phyloP scores from a whole-genome alignment of 2,888 invertebrate genomes.

The Entomobrya proxima region DNA sequence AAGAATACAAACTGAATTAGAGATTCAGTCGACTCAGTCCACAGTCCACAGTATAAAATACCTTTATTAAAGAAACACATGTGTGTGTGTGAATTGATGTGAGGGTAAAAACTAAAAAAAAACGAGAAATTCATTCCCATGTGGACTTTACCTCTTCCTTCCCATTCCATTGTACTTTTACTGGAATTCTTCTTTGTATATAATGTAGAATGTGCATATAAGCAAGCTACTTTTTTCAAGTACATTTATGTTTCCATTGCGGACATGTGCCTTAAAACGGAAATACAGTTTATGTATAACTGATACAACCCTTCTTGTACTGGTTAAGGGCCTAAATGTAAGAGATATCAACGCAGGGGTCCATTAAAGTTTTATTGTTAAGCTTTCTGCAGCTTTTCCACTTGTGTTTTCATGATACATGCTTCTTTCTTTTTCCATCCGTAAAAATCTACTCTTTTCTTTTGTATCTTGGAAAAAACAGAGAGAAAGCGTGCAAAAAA shows the following conservation, averaged over 20 bases:
- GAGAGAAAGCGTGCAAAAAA: not conserved
- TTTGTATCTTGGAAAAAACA: not conserved
- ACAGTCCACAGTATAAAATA: not conserved
- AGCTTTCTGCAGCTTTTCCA: conserved; percentile 52
- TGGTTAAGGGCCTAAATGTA: not conserved
- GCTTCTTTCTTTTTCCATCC: conserved; percentile 24
- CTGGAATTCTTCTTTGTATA: not conserved
- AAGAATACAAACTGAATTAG: not conserved
- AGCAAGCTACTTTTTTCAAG: conserved; percentile 3
- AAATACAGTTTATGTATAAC: conserved; percentile 15
- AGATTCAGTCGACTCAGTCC: no score
- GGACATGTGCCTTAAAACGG: conserved; percentile 17
- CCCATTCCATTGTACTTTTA: not conserved
- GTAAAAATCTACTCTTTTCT: conserved; percentile 9
- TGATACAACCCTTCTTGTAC: not conserved
- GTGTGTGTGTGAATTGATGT: not conserved
- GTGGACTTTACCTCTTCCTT: conserved; percentile 39
- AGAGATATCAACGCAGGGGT: conserved; percentile 26
- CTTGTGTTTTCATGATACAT: conserved; percentile 49
- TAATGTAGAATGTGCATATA: not conserved
- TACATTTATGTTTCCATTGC: not conserved
- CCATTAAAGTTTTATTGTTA: conserved; percentile 61
- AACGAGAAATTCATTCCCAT: conserved; percentile 37
- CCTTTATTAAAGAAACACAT: conserved; percentile 33
- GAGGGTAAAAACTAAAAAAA: conserved; percentile 6